These are phyloP conservation scores for Microcebus griseorufus DNA, from an alignment of 2,113 vertebrate species.

Conservation along the genomic window DNA sequence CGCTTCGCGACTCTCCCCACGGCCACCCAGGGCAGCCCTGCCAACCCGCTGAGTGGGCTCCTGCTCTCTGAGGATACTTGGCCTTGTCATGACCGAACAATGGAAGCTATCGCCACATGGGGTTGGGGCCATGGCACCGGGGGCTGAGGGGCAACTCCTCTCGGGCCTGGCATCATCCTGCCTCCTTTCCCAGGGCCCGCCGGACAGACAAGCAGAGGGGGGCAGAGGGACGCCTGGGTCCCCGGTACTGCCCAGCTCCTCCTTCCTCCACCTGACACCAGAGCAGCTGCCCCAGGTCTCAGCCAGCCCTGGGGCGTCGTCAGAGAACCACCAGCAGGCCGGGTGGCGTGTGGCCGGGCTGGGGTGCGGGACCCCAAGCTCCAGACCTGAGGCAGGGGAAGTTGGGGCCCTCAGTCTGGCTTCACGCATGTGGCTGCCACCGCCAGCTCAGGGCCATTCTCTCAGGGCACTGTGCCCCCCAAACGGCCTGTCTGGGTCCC, in stretches of 20 bases:
- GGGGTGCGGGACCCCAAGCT: neutral
- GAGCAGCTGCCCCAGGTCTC: neutral
- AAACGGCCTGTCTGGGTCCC: neutral
- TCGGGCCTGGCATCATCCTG: neutral
- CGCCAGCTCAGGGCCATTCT: neutral
- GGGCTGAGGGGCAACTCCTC: neutral
- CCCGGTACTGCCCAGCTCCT: neutral
- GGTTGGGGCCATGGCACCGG: neutral
- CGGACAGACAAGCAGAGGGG: neutral
- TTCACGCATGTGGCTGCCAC: neutral
- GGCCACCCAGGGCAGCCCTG: neutral
- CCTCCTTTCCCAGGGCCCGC: neutral
- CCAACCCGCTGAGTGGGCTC: neutral
- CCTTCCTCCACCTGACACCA: neutral
- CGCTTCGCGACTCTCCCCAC: neutral
- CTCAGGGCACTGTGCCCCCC: neutral
- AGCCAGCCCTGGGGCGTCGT: neutral
- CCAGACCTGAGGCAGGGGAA: neutral
- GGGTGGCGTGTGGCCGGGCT: neutral
- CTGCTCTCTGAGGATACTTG: slow-evolving; percentile 52
- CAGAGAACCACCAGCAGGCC: neutral
- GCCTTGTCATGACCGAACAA: slow-evolving; percentile 41
- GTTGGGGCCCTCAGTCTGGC: neutral
- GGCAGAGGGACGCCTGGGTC: neutral
- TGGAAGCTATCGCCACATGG: slow-evolving; percentile 46